Conservation (phyloP, 2,113 vertebrate species). For the Axis porcinus region DNA sequence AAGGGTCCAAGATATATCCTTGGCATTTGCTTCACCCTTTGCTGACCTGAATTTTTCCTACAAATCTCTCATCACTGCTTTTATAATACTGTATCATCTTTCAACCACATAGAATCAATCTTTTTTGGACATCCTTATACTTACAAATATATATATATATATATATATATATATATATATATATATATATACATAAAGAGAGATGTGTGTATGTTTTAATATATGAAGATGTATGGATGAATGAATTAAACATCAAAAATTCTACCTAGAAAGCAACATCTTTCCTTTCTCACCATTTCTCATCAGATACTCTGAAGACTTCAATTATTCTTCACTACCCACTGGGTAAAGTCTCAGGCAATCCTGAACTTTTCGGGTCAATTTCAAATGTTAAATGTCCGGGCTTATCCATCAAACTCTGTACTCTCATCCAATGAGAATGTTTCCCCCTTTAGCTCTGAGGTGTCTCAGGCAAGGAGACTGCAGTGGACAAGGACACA, state of each 20-base stretch:
- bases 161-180: neutral
- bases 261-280: neutral
- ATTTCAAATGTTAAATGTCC: neutral
- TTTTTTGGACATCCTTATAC: neutral
- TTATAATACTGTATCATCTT: neutral
- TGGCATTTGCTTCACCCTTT: neutral
- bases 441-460: neutral
- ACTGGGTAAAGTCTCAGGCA: neutral
- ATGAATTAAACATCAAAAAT: neutral
- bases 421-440: neutral
- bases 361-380: neutral
- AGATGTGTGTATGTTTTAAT: neutral
- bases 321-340: neutral
- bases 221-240: neutral
- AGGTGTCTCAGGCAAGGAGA: neutral
- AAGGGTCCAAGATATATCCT: neutral
- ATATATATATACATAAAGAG: neutral
- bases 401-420: neutral
- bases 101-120: neutral
- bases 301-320: neutral
- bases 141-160: neutral
- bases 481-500: neutral
- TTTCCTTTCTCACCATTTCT: neutral
- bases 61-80: neutral
- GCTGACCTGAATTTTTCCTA: neutral